Conservation (phyloP, 2,113 vertebrate species). For the Galbula dea region DNA sequence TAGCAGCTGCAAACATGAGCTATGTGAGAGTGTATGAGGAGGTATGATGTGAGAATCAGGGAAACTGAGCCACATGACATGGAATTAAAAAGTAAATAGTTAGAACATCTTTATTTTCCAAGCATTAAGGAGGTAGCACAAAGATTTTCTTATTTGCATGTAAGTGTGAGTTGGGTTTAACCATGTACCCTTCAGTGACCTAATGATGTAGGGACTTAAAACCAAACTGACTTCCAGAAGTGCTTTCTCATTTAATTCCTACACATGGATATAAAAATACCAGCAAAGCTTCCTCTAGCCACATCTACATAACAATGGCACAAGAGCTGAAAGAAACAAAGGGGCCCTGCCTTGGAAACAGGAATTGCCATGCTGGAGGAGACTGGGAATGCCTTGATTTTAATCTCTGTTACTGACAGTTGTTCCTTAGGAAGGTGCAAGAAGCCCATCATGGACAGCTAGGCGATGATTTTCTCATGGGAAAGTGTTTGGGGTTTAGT, state of each 20-base stretch:
- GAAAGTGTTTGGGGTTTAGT: neutral
- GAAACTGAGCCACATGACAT: neutral
- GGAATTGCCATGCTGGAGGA: neutral
- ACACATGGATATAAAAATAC: neutral
- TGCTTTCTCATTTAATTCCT: neutral
- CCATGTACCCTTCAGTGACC: neutral
- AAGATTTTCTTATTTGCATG: neutral
- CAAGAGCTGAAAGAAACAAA: neutral
- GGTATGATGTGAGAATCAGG: neutral
- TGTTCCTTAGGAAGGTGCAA: neutral
- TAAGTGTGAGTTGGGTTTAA: neutral
- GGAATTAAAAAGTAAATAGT: neutral
- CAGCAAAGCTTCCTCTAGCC: neutral
- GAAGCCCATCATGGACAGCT: neutral
- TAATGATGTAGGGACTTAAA: neutral
- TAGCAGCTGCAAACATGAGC: rapidly evolving
- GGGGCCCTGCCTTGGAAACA: neutral
- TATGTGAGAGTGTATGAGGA: rapidly evolving
- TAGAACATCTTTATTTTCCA: neutral
- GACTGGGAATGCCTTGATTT: neutral
- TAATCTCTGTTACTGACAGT: neutral
- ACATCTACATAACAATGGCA: neutral
- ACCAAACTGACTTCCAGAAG: neutral
- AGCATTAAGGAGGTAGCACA: too few species aligned
- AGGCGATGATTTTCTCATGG: neutral